Conservation (phyloP, 2,113 vertebrate species). For the Cinclus cinclus region DNA sequence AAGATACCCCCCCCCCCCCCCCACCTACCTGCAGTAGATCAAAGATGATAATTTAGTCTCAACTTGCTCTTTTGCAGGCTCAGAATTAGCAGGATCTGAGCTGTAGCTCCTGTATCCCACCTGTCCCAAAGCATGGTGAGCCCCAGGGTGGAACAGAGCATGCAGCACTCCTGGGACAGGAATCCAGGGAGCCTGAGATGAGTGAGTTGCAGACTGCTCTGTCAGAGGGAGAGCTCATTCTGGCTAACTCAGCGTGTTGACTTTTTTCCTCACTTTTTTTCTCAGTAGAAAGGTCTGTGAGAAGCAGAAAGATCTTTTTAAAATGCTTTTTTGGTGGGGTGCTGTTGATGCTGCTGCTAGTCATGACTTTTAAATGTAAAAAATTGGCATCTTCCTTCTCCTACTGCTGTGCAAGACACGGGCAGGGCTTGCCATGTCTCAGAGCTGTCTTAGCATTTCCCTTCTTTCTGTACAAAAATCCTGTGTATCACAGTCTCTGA, state of each 20-base stretch:
- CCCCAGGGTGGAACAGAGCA: not conserved
- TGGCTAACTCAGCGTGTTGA: not conserved
- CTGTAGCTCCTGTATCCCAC: fast-evolving
- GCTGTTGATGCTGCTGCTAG: not conserved
- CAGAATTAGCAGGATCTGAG: not conserved
- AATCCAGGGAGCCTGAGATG: not conserved
- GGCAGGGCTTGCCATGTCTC: not conserved
- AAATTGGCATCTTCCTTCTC: not conserved
- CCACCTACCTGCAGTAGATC: not conserved
- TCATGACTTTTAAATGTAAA: not conserved
- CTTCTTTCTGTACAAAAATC: not conserved
- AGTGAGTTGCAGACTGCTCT: not conserved
- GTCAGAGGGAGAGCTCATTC: not conserved
- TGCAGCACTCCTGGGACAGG: not conserved
- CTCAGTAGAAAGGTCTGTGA: not conserved
- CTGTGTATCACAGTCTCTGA: not conserved
- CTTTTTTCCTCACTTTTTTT: not conserved
- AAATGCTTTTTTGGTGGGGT: not conserved
- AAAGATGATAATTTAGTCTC: not conserved
- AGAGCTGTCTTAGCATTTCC: not conserved
- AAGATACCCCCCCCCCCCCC: not conserved
- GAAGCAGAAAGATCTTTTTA: not conserved
- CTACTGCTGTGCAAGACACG: not conserved
- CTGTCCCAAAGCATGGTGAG: not conserved
- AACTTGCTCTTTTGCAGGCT: not conserved